These are phyloP conservation scores for Prionailurus viverrinus DNA, from an alignment of 2,113 vertebrate genomes.

Conservation along the genomic window DNA sequence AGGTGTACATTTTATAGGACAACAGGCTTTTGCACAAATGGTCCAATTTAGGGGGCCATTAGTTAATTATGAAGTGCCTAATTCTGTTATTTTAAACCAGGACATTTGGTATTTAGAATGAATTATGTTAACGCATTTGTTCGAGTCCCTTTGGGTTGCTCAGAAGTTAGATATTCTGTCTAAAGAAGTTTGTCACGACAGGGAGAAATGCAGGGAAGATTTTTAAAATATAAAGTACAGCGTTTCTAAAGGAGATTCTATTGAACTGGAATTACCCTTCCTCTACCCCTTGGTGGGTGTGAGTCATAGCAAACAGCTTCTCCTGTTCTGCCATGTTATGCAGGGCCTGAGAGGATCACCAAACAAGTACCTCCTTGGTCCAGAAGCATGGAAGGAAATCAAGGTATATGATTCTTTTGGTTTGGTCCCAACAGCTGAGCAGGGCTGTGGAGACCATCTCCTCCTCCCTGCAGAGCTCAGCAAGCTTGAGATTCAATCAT, in stretches of 20 bases:
- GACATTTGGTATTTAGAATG: constrained; percentile 64
- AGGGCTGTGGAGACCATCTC: background rate
- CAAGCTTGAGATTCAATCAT: background rate
- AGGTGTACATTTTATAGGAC: background rate
- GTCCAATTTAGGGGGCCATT: constrained; percentile 61
- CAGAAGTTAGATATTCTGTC: constrained; percentile 67
- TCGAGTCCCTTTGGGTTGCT: constrained; percentile 71
- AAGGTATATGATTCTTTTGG: constrained; percentile 26
- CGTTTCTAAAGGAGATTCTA: background rate
- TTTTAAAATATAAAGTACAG: background rate
- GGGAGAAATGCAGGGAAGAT: background rate
- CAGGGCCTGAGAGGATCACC: constrained; percentile 45
- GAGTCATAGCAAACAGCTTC: constrained; percentile 66
- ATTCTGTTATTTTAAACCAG: constrained; percentile 77
- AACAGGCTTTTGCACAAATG: constrained; percentile 3
- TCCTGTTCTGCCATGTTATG: constrained; percentile 64
- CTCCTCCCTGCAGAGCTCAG: background rate
- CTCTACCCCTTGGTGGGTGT: constrained; percentile 53
- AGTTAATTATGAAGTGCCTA: constrained; percentile 64
- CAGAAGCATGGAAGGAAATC: constrained; percentile 61
- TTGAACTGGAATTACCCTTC: background rate
- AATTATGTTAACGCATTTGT: constrained; percentile 75
- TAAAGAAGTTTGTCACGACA: constrained; percentile 63
- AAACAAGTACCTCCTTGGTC: constrained; percentile 48
- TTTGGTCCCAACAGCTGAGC: constrained; percentile 19